These are phyloP conservation scores for Choloepus hoffmanni DNA, from an alignment of 2,113 vertebrate genomes.

Conservation along the genomic window DNA sequence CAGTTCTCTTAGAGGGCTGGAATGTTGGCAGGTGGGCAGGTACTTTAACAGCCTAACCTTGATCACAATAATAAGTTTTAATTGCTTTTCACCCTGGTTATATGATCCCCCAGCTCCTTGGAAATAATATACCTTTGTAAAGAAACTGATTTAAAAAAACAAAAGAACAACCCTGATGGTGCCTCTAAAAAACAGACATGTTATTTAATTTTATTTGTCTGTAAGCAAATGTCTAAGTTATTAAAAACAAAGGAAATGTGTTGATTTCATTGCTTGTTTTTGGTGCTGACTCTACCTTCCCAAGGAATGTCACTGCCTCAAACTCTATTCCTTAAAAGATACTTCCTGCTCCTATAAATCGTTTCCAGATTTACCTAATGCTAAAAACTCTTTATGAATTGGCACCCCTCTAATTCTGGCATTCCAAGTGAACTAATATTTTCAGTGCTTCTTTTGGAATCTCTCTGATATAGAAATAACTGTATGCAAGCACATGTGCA, in stretches of 20 bases:
- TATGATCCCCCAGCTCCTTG: neutral
- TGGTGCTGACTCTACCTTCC: neutral
- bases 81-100: conserved; percentile 52
- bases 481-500: neutral
- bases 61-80: conserved; percentile 57
- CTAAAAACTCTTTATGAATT: neutral
- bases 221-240: neutral
- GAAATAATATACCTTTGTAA: neutral
- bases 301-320: neutral
- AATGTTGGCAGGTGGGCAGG: neutral
- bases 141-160: conserved; percentile 5
- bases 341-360: neutral
- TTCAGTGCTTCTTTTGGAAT: conserved; percentile 19
- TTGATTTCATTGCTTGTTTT: neutral
- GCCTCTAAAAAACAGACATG: neutral
- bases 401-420: neutral
- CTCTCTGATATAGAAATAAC: neutral
- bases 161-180: neutral
- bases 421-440: neutral
- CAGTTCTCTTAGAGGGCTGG: neutral
- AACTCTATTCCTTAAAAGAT: neutral
- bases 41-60: conserved; percentile 36
- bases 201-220: conserved; percentile 33
- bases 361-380: neutral
- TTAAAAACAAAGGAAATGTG: neutral